Conservation (phyloP, 2,797 vertebrate genomes). For the Galago senegalensis region DNA sequence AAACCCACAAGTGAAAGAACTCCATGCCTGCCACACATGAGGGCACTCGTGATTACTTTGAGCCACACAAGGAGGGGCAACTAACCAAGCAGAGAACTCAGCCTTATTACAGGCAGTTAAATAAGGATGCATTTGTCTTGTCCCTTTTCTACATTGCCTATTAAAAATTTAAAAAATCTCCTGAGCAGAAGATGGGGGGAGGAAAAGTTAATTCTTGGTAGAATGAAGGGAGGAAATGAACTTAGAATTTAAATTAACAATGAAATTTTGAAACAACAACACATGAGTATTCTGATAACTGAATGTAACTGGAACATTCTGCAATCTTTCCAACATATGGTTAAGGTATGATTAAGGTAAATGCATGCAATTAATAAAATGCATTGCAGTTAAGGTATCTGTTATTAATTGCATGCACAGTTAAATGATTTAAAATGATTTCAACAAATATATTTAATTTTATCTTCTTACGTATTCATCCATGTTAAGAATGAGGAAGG, state of each 20-base stretch:
- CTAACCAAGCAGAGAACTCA: background rate
- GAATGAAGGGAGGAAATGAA: background rate
- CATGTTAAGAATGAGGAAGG: background rate
- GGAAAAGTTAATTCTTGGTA: background rate
- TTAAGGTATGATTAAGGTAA: background rate
- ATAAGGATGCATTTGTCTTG: background rate
- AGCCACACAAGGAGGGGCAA: background rate
- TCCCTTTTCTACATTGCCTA: background rate
- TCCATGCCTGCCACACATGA: background rate
- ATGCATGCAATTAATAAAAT: background rate
- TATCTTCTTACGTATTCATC: background rate
- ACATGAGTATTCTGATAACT: slow-evolving; percentile 8
- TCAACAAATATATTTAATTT: slow-evolving; percentile 19
- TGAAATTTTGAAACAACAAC: slow-evolving; percentile 16
- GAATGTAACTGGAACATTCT: slow-evolving; percentile 44
- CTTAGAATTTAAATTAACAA: slow-evolving; percentile 53
- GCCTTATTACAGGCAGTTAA: background rate
- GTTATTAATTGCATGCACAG: background rate
- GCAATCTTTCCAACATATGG: background rate
- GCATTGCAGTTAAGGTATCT: too few relatives aligned
- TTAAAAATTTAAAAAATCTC: background rate
- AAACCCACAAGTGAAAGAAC: background rate
- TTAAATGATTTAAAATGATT: background rate
- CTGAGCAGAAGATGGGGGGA: background rate
- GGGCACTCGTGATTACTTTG: background rate